Conservation (phyloP, 2,113 vertebrate species). For the Pseudorhombus dupliciocellatus region DNA sequence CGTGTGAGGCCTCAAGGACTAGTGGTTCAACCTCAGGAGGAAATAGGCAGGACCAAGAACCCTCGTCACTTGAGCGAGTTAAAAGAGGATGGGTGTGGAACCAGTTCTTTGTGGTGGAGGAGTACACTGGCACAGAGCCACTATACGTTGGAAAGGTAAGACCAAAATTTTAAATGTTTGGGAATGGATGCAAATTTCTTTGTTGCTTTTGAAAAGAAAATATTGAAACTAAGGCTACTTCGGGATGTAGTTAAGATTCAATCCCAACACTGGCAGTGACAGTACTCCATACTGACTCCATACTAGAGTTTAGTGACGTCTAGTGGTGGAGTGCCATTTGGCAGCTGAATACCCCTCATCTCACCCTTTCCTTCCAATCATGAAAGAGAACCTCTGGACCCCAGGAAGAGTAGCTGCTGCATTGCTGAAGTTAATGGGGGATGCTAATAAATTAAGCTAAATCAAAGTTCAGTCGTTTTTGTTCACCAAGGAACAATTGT, state of each 20-base stretch:
- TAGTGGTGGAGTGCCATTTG: too few species aligned
- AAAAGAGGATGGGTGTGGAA: slow-evolving; percentile 99
- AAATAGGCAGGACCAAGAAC: slow-evolving; percentile 64
- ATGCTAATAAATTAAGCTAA: too few species aligned
- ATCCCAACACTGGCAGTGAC: background rate
- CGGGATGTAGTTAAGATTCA: background rate
- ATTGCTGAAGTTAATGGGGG: too few species aligned
- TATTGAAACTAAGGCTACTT: background rate
- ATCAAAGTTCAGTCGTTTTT: too few species aligned
- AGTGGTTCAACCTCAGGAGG: slow-evolving; percentile 53
- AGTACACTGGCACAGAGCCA: slow-evolving; percentile 97
- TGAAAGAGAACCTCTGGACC: too few species aligned
- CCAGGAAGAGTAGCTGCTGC: too few species aligned
- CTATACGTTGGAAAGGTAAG: slow-evolving; percentile 98
- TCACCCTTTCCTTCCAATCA: too few species aligned
- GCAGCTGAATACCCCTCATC: too few species aligned
- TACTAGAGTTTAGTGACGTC: too few species aligned
- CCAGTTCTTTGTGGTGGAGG: slow-evolving; percentile 99
- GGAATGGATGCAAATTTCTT: background rate
- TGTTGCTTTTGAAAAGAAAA: background rate
- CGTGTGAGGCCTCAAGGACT: slow-evolving; percentile 77
- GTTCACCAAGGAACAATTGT: too few species aligned
- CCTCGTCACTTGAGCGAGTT: slow-evolving; percentile 84
- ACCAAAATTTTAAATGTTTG: background rate
- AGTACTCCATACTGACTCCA: background rate